Conservation (phyloP, 2,888 invertebrate genomes). For the Cryptocheilus praepositus region DNA sequence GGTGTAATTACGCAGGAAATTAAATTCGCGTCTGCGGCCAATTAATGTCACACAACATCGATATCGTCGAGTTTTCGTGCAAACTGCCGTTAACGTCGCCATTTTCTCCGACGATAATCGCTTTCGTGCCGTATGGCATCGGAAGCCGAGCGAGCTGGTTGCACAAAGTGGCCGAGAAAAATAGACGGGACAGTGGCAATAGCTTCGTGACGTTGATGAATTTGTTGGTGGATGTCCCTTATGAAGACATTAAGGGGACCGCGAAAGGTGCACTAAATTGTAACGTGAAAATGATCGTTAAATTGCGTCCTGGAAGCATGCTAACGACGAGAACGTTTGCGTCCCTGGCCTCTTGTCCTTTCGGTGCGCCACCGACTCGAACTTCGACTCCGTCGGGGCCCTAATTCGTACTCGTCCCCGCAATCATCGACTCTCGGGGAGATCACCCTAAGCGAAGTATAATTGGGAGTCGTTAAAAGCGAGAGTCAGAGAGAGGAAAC, state of each 20-base stretch:
- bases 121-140: neutral
- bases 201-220: slow-evolving; percentile 24
- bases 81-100: no score
- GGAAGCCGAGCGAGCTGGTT: no score
- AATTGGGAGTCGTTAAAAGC: slow-evolving; percentile 58
- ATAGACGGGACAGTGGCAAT: slow-evolving; percentile 16
- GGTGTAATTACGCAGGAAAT: no score
- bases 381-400: slow-evolving; percentile 19
- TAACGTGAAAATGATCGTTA: slow-evolving; percentile 47
- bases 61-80: no score
- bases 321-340: slow-evolving; percentile 43
- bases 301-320: slow-evolving; percentile 41
- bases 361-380: slow-evolving; percentile 9
- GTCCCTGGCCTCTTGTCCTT: slow-evolving; percentile 23
- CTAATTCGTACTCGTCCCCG: slow-evolving; percentile 42
- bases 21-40: no score
- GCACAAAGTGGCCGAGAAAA: slow-evolving; percentile 1
- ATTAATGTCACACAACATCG: no score
- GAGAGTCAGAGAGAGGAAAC: slow-evolving; percentile 19
- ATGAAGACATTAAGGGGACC: slow-evolving; percentile 38
- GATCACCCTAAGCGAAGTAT: slow-evolving; percentile 61
- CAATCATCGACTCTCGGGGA: slow-evolving; percentile 37
- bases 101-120: neutral
- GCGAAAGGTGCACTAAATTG: slow-evolving; percentile 38
- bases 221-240: slow-evolving; percentile 21